Percentiles rank a stretch among this genome's conserved stretches.
Evolutionary conservation across 2,113 vertebrate genomes (phyloP).

Genomic region (Protobothrops flavoviridis): DNA sequence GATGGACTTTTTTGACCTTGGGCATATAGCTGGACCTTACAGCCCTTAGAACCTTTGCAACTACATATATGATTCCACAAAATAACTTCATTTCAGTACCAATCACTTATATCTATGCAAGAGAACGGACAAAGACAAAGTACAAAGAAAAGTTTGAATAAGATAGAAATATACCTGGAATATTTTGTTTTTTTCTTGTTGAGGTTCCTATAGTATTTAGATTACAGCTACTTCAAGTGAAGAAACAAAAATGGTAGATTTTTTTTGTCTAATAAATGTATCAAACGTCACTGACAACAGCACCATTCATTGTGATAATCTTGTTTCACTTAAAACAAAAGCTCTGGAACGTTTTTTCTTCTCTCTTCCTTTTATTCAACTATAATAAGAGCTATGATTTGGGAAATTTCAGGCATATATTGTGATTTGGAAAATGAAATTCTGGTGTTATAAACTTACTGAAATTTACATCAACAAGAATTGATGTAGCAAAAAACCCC

Average conservation of each 20-base stretch:
- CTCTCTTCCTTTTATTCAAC: constrained; percentile 36
- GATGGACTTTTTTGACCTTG: not conserved
- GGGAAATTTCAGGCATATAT: constrained; percentile 58
- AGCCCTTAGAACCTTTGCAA: not conserved
- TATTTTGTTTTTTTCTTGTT: constrained; percentile 32
- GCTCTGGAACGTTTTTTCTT: constrained; percentile 20
- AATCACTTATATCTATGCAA: not conserved
- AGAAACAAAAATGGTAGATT: constrained; percentile 43
- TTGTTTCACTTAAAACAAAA: constrained; percentile 43
- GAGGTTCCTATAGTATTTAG: constrained; percentile 1
- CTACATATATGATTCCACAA: not conserved
- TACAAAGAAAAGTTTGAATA: constrained; percentile 30
- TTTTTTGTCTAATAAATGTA: constrained; percentile 23
- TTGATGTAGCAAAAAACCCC: constrained; percentile 71
- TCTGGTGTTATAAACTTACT: constrained; percentile 66
- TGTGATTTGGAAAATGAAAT: constrained; percentile 69
- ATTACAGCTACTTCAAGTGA: constrained; percentile 36
- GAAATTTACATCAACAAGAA: constrained; percentile 73
- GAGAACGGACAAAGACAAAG: not conserved
- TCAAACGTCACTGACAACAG: constrained; percentile 57
- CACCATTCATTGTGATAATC: constrained; percentile 50
- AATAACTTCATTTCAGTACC: not conserved
- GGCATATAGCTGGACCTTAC: not conserved
- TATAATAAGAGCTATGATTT: constrained; percentile 54
- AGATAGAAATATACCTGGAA: not conserved